phyloP scores from a whole-genome alignment of 2,113 vertebrate species.

The Microtus oregoni region DNA sequence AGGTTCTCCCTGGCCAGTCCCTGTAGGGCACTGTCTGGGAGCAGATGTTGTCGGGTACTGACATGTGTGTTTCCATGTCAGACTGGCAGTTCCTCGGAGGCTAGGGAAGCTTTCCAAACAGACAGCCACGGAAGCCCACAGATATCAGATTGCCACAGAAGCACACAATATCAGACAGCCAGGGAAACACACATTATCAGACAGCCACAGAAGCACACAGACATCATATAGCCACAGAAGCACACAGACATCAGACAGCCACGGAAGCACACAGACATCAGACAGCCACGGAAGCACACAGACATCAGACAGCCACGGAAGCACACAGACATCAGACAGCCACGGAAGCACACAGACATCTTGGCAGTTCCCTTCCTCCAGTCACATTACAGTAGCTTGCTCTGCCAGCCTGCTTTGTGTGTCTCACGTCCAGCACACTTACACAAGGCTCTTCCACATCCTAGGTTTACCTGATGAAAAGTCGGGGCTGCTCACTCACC shows the following conservation, averaged over 20 bases:
- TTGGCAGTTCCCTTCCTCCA: not conserved
- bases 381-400: slow-evolving; percentile 18
- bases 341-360: slow-evolving; percentile 26
- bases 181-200: slow-evolving; percentile 25
- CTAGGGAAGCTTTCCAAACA: slow-evolving; percentile 49
- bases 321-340: not conserved
- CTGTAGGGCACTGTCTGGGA: not conserved
- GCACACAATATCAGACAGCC: not conserved
- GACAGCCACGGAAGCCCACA: not conserved
- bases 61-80: not conserved
- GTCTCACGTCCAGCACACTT: not conserved
- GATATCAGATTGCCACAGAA: not conserved
- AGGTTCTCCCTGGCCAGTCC: not conserved
- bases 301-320: not conserved
- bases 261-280: not conserved
- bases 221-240: not conserved
- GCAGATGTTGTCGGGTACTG: not conserved
- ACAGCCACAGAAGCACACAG: not conserved
- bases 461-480: slow-evolving; percentile 20
- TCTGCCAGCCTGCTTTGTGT: not conserved
- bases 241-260: not conserved
- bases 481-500: slow-evolving; percentile 11
- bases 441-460: not conserved
- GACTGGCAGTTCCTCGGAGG: not conserved
- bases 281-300: no score